Evolutionary conservation across 2,113 vertebrate species (phyloP), one percentile per base, ranked within the genome.

Genomic region (Chloropsis hardwickii): DNA sequence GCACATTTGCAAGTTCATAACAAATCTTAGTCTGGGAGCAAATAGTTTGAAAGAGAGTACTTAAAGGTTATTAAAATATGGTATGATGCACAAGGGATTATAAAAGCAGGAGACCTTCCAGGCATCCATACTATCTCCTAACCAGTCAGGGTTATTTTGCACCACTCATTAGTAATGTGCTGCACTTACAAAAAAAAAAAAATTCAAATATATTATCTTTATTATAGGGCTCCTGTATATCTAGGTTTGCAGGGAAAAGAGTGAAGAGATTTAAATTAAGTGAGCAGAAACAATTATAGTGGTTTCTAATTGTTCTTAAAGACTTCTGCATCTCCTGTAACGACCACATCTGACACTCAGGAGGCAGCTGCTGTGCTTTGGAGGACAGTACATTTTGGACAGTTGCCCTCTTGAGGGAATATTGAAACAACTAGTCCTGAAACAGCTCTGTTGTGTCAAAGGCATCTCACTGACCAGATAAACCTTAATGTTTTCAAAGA

Each of bases 401-500:
- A 87, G 86, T 86, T 35, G 53, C 58, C 19, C 69, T 90, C 77
- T 83, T 76, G 56, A 86, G 33, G 33, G 16, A 74, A 74, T 58
- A 70, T 1, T 70, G 58, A 90, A 88, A 95, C 66, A 94, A 78
- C 25, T 48, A 77, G 74, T 67, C 58, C 47, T 86, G n/a, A 72
- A 81, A 83, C 20, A 80, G 50, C 70, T 81, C 57, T 72, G 1
- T 51, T 57, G 29, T 77, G 64, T 65, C 80, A 88, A 74, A 87
- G 37, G 57, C 44, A 88, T 84, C 48, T 66, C 33, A 64, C 6
- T 51, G 53, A 93, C 37, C 72, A 72, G 64, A 76, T 45, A 86
- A 93, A 95, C 48, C 47, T 48, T 73, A 74, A 33, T 11, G 29
- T 72, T 90, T 95, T 50, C 85, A 94, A 76, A 91, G 57, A 88